Conservation (phyloP, 2,797 vertebrate genomes). For the Argyrosomus regius region DNA sequence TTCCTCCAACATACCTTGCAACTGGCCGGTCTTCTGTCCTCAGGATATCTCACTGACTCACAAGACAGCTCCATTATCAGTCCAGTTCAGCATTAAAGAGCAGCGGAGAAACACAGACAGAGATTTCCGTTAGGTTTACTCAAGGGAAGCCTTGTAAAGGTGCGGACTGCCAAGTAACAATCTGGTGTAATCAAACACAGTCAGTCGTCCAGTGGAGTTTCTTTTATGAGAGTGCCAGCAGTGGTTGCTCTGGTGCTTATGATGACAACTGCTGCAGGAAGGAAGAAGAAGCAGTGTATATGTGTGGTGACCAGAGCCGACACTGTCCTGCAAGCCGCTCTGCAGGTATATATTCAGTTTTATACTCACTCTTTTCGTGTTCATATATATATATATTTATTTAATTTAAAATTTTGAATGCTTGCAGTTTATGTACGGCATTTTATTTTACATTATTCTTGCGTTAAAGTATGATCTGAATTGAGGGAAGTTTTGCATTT, state of each 20-base stretch:
- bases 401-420: neutral
- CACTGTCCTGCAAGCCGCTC: neutral
- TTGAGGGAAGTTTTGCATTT: neutral
- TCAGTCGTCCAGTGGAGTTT: conserved; percentile 46
- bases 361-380: neutral
- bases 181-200: conserved; percentile 68
- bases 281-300: neutral
- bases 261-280: conserved; percentile 42
- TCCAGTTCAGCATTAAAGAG: neutral
- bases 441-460: neutral
- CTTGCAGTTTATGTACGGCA: neutral
- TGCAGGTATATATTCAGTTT: neutral
- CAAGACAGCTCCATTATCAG: conserved; percentile 69
- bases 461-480: neutral
- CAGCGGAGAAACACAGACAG: neutral
- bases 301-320: neutral
- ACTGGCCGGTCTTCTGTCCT: conserved; percentile 74
- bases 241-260: conserved; percentile 74
- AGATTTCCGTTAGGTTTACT: neutral
- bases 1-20: conserved; percentile 71
- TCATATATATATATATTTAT: neutral
- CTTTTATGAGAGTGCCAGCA: conserved; percentile 74
- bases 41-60: conserved; percentile 61
- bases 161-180: conserved; percentile 65
- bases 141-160: conserved; percentile 9